These are phyloP conservation scores for Agonopterix arenella DNA, from an alignment of 2,888 invertebrate genomes.

Conservation along the genomic window DNA sequence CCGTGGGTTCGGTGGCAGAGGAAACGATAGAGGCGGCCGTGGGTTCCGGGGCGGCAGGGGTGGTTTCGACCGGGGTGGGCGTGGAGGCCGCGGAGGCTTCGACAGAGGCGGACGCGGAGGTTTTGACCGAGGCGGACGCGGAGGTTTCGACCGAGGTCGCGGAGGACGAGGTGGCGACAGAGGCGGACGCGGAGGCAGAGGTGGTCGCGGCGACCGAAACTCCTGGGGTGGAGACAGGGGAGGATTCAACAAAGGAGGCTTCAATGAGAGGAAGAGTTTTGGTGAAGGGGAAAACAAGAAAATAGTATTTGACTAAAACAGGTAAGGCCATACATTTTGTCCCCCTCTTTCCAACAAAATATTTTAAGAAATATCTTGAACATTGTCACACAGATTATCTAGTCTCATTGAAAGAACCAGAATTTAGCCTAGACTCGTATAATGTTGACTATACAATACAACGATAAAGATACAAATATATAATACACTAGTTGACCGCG, in stretches of 20 bases:
- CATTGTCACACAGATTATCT: too few relatives aligned
- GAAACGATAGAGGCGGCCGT: slow-evolving; percentile 28
- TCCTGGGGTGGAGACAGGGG: slow-evolving; percentile 64
- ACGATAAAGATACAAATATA: too few relatives aligned
- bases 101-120: slow-evolving; percentile 32
- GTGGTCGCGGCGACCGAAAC: slow-evolving; percentile 52
- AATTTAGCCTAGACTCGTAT: too few relatives aligned
- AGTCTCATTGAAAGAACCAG: too few relatives aligned
- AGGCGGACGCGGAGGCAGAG: slow-evolving; percentile 27
- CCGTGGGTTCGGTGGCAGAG: slow-evolving; percentile 38
- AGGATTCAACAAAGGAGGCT: slow-evolving; percentile 64
- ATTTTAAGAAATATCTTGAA: too few relatives aligned
- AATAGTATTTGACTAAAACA: slow-evolving; percentile 80
- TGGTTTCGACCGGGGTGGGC: slow-evolving; percentile 34
- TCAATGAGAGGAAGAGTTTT: slow-evolving; percentile 81
- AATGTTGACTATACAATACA: too few relatives aligned
- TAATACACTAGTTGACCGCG: too few relatives aligned
- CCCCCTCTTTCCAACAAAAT: too few relatives aligned
- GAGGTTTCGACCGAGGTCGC: slow-evolving; percentile 23
- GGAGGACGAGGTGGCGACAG: slow-evolving; percentile 28
- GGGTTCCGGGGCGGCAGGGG: slow-evolving; percentile 41
- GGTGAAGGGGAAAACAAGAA: slow-evolving; percentile 82
- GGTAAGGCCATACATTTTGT: slow-evolving; percentile 28
- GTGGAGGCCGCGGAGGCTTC: slow-evolving; percentile 42
- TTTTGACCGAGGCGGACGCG: slow-evolving; percentile 27